Base-by-base conservation (phyloP, 2,113 vertebrate species). In the Rhinopithecus roxellana region DNA sequence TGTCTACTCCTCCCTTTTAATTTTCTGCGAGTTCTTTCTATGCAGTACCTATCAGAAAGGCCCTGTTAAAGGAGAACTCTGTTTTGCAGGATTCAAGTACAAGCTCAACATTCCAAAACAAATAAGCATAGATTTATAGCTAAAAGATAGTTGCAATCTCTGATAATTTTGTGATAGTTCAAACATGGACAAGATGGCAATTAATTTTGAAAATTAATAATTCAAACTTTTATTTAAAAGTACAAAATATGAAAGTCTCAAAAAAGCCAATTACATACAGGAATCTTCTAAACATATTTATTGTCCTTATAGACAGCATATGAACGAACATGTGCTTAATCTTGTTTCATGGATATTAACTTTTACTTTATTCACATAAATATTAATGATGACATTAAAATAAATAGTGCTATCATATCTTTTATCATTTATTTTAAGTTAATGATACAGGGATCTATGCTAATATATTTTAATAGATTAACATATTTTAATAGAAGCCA, bases 351-450 rank as follows among this genome's bases (percentile, higher is more conserved):
- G 6, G n/a, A 11, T 89, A 50, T 23, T 8, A 55, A 67, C 10
- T 69, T 8, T 35, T 78, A 25, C 4, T 83, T 89, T 87, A 81
- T 64, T 57, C 12, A 96, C 50, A n/a, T 1, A 88, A 86, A 97
- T 81, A 70, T 61, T 92, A 74, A 52, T 40, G 17, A 89, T 67
- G 13, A 1, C 9, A 85, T 22, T n/a, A 43, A 83, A 89, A 77
- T 80, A 88, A 67, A 59, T 82, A 61, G 25, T 61, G 5, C 14
- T 80, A 1, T 79, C 87, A 85, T 79, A 48, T 83, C 10, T 70
- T 93, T 40, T 64, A 17, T 11, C 35, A 83, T 75, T 92, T 20
- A 89, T 57, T 57, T 89, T 59, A 67, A 72, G 8, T 92, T 84
- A 96, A 92, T 80, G 6, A 67, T 59, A 32, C 38, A 67, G 52